Evolutionary conservation across 2,113 vertebrate genomes (phyloP), one percentile per base, ranked within the genome.

Genomic region (Ondatra zibethicus): DNA sequence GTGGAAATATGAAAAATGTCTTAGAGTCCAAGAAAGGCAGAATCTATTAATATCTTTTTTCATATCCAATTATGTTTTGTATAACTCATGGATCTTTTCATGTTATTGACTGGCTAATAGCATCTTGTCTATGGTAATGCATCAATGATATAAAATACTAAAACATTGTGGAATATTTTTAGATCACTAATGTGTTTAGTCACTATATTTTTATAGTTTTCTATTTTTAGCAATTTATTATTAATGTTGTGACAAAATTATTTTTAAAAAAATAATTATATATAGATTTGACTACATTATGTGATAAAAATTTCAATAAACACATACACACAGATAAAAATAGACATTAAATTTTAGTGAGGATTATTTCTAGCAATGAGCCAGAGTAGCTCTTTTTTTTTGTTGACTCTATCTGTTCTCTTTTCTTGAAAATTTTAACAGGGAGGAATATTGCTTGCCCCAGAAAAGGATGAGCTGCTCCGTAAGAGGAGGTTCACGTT

Each of bases 1-100:
- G 75, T 39, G 89, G 95, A 80, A 93, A 68, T 81, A 80, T 72
- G 88, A 95, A 96, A 96, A 96, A 87, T 87, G 47, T 88, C 88
- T 95, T 88, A 42, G 78, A 89, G 68, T 93, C 29, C 50, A 78
- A 96, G 75, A 90, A 93, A 96, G 96, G 89, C 85, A 13, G 4
- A 55, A 72, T 63, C 88, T 92, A 90, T 91, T 92, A 80, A 92
- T 89, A 76, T 52, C 84, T 93, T 94, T 93, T 63, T 95, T 96
- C 52, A 92, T 81, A 61, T 81, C 58, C 42, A 95, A 75, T 96
- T 72, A 58, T 50, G 73, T 92, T 95, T 95, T 85, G 88, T 58
- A 65, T 88, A 70, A 68, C 39, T 25, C 84, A 80, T 88, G 80
- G 82, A 80, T 93, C 66, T 85, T 89, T n/a, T 65, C 29, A 2